phyloP scores from a whole-genome alignment of 2,888 invertebrate species.

The Chrysolina haemoptera region DNA sequence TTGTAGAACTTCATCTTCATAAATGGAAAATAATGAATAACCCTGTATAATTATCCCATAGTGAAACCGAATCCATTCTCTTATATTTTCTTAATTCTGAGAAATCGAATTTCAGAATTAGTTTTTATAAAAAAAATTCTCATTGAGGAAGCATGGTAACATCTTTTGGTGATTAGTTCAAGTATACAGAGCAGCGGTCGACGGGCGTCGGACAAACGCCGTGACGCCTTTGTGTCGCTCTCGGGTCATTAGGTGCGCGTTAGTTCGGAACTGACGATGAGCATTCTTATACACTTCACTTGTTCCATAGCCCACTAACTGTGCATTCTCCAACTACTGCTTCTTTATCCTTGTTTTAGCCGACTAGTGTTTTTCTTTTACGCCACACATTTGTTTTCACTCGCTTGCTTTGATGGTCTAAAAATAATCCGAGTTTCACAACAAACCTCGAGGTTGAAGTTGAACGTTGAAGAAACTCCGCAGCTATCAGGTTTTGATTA shows the following conservation, averaged over 20 bases:
- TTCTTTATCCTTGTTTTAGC: slow-evolving; percentile 42
- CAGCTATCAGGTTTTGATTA: too few relatives aligned
- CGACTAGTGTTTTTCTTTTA: slow-evolving; percentile 34
- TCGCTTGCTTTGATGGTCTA: slow-evolving; percentile 11
- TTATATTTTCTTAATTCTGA: too few relatives aligned
- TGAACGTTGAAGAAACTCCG: background rate
- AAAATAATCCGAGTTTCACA: background rate
- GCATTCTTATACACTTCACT: slow-evolving; percentile 66
- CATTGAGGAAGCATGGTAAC: slow-evolving; percentile 45
- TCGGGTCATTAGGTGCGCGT: slow-evolving; percentile 67
- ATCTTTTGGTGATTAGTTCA: slow-evolving; percentile 55
- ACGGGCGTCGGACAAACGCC: slow-evolving; percentile 51
- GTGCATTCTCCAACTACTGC: slow-evolving; percentile 48
- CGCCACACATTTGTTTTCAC: slow-evolving; percentile 9
- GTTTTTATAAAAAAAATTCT: slow-evolving; percentile 24
- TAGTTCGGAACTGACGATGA: slow-evolving; percentile 66
- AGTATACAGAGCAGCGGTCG: slow-evolving; percentile 47
- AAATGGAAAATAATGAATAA: too few relatives aligned
- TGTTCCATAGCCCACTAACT: slow-evolving; percentile 53
- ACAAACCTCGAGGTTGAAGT: background rate
- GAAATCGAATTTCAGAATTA: too few relatives aligned
- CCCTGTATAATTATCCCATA: too few relatives aligned
- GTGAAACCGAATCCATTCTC: too few relatives aligned
- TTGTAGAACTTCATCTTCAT: too few relatives aligned
- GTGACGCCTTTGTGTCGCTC: slow-evolving; percentile 66